Evolutionary conservation across 2,888 invertebrate species (phyloP).

Genomic region (Tyria jacobaeae): DNA sequence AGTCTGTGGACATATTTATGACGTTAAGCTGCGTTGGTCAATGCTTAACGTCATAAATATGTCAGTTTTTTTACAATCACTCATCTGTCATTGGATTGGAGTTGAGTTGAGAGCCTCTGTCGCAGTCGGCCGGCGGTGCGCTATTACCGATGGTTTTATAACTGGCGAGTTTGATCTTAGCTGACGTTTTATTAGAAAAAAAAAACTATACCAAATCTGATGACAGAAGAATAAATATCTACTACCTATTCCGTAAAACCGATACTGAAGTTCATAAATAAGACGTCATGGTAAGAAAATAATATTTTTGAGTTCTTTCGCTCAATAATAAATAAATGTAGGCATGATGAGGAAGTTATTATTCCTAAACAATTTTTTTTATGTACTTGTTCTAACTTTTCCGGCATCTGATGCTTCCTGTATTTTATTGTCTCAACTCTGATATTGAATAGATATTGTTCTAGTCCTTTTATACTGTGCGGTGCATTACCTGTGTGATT

Average conservation of each 20-base stretch:
- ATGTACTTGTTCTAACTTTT: constrained; percentile 1
- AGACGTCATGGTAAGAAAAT: constrained; percentile 24
- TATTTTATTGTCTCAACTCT: too few species aligned
- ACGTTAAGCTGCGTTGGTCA: too few species aligned
- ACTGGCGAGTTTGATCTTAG: not conserved
- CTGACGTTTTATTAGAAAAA: not conserved
- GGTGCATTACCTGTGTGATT: not conserved
- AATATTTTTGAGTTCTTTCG: constrained; percentile 12
- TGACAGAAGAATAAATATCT: not conserved
- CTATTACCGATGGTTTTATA: not conserved
- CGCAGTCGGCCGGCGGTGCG: not conserved
- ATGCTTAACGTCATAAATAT: not conserved
- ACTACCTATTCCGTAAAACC: not conserved
- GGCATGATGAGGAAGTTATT: not conserved
- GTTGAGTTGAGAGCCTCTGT: not conserved
- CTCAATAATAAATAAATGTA: not conserved
- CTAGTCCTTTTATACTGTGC: not conserved
- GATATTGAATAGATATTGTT: not conserved
- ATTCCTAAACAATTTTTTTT: not conserved
- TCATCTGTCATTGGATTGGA: not conserved
- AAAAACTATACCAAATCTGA: not conserved
- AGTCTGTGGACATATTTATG: not conserved
- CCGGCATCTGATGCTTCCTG: not conserved
- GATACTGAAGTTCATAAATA: not conserved
- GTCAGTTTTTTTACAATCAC: not conserved